These are phyloP conservation scores for Dermolepida albohirtum DNA, from an alignment of 2,888 invertebrate genomes.

Conservation along the genomic window DNA sequence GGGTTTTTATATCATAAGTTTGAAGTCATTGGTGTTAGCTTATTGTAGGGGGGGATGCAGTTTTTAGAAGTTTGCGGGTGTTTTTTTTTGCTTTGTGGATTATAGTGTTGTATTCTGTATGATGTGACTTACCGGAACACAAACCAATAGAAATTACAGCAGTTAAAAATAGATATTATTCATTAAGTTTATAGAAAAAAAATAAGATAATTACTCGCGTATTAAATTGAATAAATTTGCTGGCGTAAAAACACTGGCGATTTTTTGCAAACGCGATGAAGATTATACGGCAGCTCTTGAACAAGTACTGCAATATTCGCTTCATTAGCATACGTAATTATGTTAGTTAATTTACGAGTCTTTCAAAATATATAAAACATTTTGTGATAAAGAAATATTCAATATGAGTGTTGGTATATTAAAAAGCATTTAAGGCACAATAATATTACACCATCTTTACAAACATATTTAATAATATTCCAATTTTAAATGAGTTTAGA, in stretches of 20 bases:
- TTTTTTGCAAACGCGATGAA: slow-evolving; percentile 5
- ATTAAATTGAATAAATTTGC: slow-evolving; percentile 4
- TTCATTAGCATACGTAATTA: background rate
- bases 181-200: slow-evolving; percentile 27
- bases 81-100: slow-evolving; percentile 9
- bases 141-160: slow-evolving; percentile 7
- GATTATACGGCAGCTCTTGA: background rate
- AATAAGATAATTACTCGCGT: slow-evolving; percentile 21
- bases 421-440: no score
- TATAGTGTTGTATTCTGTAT: background rate
- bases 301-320: no score
- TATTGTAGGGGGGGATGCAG: slow-evolving; percentile 54
- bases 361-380: no score
- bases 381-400: no score
- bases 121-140: slow-evolving; percentile 7
- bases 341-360: background rate
- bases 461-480: no score
- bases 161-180: slow-evolving; percentile 29
- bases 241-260: slow-evolving; percentile 39
- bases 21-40: slow-evolving; percentile 60
- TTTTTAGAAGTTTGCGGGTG: slow-evolving; percentile 1
- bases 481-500: no score
- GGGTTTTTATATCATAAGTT: slow-evolving; percentile 60
- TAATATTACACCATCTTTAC: no score
- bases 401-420: no score